Base-by-base conservation (phyloP, 1,140 invertebrate genomes). In the Pogonus chalceus region DNA sequence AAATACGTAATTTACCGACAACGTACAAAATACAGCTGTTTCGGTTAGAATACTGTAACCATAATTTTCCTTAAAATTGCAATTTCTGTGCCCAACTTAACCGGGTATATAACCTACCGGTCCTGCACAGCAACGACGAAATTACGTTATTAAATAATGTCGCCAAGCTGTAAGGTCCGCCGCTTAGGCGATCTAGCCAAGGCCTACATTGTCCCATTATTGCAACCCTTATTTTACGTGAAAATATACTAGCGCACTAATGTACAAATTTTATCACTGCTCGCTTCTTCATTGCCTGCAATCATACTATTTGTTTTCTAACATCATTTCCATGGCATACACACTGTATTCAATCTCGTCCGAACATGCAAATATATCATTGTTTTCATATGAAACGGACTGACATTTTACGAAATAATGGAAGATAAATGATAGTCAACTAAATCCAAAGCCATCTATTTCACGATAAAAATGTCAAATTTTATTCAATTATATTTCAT, bases 91-190 rank as follows among this genome's bases (percentile, higher is more conserved):
- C 37, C 37, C 37, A 43, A 43, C 9, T 43, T 43, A 12, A 9
- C 9, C 37, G 3, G 18, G 37, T 12, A 43, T 18, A 43, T 43
- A 43, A 7, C 37, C 7, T 12, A 18, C 37, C 37, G 9, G 9
- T 43, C 9, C 9, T 12, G 37, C 37, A 43, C 14, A 31, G 26
- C 4, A 7, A 18, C 37, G 18, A 43, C 37, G 37, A 43, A 43
- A 43, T 43, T 43, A 43, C 37, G 9, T 43, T 43, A 43, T 43
- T 43, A 43, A 43, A 43, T 43, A 43, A 43, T 43, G 37, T 43
- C 9, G 9, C 37, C 18, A 18, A n/a, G n/a, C n/a, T n/a, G n/a
- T n/a, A n/a, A 3, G 18, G 37, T 18, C 37, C 18, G 9, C 7
- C 3, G 18, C 7, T 16, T 7, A 14, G 26, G 7, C 37, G 18